Conservation (phyloP, 1,140 invertebrate genomes). For the Carcinoscorpius rotundicauda region DNA sequence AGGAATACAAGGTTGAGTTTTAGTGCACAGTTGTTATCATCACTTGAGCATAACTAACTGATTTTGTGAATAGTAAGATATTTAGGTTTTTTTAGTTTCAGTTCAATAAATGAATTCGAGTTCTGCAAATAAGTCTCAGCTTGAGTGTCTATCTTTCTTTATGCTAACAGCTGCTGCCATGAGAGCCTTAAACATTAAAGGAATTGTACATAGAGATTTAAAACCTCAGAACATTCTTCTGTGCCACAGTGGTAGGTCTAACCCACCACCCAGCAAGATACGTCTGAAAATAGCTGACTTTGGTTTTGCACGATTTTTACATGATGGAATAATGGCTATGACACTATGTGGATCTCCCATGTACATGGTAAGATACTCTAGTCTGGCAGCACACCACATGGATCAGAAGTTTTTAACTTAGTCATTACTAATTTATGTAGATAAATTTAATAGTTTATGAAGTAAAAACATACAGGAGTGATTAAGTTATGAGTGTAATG, state of each 20-base stretch:
- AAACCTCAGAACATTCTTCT: conserved; percentile 56
- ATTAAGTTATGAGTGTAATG: no score
- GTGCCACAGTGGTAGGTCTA: conserved; percentile 44
- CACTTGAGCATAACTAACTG: background rate
- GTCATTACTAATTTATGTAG: no score
- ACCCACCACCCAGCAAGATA: conserved; percentile 81
- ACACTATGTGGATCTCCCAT: conserved; percentile 98
- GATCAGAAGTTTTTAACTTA: no score
- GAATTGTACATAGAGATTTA: conserved; percentile 95
- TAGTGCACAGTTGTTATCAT: no score
- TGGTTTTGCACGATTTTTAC: conserved; percentile 95
- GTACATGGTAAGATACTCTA: conserved; percentile 72
- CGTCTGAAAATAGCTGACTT: conserved; percentile 89
- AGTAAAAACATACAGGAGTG: no score
- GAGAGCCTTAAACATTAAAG: conserved; percentile 92
- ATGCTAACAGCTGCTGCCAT: conserved; percentile 65
- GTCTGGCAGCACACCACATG: no score
- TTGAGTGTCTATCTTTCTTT: no score
- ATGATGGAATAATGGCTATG: conserved; percentile 98
- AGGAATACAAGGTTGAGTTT: no score
- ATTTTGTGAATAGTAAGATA: background rate
- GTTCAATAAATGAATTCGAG: conserved; percentile 25
- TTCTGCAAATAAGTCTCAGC: no score
- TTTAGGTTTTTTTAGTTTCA: no score
- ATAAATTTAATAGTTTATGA: no score